Evolutionary conservation across 2,888 invertebrate genomes (phyloP).

Genomic region (Torymus aiolomorphi): DNA sequence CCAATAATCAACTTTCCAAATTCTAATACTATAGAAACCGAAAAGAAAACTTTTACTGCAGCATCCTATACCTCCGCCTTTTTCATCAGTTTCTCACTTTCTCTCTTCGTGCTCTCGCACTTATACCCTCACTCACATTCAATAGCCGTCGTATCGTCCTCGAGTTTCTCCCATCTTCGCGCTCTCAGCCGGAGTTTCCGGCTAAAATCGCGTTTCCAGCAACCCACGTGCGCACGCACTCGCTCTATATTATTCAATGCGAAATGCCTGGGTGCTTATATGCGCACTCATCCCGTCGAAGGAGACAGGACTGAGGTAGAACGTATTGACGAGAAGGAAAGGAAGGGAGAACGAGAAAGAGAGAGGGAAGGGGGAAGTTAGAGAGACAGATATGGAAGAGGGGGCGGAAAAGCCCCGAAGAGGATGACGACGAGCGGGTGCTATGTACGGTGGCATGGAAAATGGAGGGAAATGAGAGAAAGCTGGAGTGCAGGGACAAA

Average conservation of each 20-base stretch:
- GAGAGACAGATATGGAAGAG: no score
- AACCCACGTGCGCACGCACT: conserved; percentile 13
- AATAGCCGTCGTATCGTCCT: no score
- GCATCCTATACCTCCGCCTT: conserved; percentile 2
- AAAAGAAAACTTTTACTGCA: background rate
- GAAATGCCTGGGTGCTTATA: conserved; percentile 51
- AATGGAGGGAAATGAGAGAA: conserved; percentile 9
- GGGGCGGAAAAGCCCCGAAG: conserved; percentile 11
- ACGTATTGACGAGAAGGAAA: conserved; percentile 30
- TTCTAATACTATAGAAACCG: no score
- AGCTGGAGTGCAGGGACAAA: background rate
- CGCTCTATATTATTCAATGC: conserved; percentile 58
- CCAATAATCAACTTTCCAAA: no score
- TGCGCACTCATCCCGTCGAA: background rate
- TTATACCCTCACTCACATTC: conserved; percentile 46
- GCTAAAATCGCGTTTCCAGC: conserved; percentile 42
- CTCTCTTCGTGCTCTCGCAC: conserved; percentile 7
- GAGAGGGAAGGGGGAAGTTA: no score
- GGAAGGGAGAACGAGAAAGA: no score
- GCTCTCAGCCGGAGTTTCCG: conserved; percentile 2
- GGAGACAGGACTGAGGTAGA: background rate
- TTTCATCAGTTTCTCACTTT: conserved; percentile 25
- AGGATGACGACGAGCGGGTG: conserved; percentile 29
- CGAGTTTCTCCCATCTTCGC: no score
- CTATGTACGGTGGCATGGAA: no score